Percentiles rank a stretch among this genome's conserved stretches.
Conservation (phyloP, 64 coral and sea anemone genomes). For the Porites lutea region DNA sequence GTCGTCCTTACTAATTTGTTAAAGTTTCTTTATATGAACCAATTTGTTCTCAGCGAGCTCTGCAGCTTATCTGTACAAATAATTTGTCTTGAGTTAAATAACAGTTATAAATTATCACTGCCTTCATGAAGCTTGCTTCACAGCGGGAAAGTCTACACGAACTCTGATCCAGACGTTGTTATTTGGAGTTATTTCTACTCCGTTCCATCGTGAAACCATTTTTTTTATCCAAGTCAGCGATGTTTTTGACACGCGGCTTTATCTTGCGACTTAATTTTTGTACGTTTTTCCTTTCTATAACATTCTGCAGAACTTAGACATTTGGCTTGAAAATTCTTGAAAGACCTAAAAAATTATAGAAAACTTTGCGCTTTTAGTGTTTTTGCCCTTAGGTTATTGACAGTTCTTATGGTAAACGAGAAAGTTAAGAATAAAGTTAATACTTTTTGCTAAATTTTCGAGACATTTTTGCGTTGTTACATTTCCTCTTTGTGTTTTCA, state of each 20-base stretch:
- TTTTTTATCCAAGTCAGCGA: too few species aligned
- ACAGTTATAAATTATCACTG: too few species aligned
- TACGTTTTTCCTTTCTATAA: neutral
- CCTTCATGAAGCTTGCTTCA: too few species aligned
- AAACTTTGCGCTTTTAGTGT: neutral
- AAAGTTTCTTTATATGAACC: too few species aligned
- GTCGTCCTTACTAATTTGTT: neutral
- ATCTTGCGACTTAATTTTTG: neutral
- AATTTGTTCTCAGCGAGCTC: neutral
- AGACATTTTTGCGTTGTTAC: too few species aligned
- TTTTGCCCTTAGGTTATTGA: conserved; percentile 12
- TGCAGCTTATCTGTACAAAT: neutral
- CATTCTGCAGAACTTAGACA: neutral
- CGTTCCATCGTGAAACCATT: too few species aligned
- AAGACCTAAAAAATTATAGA: neutral
- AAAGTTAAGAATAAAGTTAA: too few species aligned
- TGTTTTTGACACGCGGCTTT: neutral
- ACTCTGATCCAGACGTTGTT: too few species aligned
- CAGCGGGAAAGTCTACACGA: too few species aligned
- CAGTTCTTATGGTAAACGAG: neutral
- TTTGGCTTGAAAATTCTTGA: neutral
- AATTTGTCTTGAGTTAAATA: neutral
- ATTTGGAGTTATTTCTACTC: too few species aligned
- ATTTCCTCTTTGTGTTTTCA: too few species aligned
- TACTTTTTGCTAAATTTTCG: too few species aligned